Evolutionary conservation across 2,113 vertebrate species (phyloP).

Genomic region (Murina feae): DNA sequence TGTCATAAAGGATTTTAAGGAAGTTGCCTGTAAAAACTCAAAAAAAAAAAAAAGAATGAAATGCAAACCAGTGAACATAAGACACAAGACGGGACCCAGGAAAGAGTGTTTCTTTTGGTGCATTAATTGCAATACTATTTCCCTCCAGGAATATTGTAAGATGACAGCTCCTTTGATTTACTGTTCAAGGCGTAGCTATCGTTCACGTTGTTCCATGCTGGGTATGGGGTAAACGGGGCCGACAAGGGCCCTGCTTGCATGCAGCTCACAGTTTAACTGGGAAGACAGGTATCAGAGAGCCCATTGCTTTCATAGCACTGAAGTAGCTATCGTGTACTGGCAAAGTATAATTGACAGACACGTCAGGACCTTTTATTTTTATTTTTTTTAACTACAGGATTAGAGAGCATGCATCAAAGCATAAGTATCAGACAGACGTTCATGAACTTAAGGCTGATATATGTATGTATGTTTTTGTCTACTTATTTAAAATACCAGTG

Average conservation of each 20-base stretch:
- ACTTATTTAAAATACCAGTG: background rate
- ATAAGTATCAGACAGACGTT: background rate
- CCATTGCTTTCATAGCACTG: background rate
- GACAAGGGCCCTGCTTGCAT: background rate
- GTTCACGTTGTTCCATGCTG: background rate
- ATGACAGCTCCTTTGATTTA: too few species aligned
- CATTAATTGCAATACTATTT: background rate
- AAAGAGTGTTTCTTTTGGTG: background rate
- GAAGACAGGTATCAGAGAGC: background rate
- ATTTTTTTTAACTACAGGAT: background rate
- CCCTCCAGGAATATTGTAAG: background rate
- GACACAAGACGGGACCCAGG: background rate
- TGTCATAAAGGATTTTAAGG: background rate
- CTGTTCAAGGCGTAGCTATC: accelerated
- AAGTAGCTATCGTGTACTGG: background rate
- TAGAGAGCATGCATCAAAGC: background rate
- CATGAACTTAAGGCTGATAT: background rate
- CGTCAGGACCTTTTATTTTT: background rate
- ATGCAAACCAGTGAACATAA: background rate
- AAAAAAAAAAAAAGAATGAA: background rate
- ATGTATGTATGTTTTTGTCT: background rate
- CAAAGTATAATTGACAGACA: background rate
- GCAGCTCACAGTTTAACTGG: background rate
- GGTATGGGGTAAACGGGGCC: background rate
- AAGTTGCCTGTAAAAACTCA: background rate